Percentiles rank a stretch among this genome's conserved stretches.
phyloP scores from a whole-genome alignment of 2,113 vertebrate genomes.

The Euleptes europaea region DNA sequence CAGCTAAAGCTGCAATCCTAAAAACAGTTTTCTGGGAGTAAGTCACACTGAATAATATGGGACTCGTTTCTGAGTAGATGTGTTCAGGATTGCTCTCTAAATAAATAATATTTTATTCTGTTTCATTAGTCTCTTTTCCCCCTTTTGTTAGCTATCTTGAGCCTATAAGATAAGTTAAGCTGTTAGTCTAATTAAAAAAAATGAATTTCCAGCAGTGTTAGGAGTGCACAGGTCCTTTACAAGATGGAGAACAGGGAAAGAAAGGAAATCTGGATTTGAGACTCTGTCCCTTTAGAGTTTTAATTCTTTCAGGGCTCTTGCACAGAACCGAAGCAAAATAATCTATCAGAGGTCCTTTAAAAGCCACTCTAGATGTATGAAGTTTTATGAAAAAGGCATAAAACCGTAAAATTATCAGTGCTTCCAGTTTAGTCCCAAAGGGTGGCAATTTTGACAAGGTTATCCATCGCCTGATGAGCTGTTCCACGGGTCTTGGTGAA shows the following conservation, averaged over 20 bases:
- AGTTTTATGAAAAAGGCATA: neutral
- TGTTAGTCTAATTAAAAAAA: neutral
- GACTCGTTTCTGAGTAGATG: no score
- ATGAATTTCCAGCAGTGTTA: neutral
- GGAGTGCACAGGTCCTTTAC: neutral
- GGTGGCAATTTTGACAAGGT: neutral
- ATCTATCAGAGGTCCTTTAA: neutral
- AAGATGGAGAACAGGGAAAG: neutral
- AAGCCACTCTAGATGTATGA: neutral
- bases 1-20: no score
- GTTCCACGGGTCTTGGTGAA: neutral
- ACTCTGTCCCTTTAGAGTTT: neutral
- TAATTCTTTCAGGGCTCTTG: neutral
- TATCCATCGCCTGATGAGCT: neutral
- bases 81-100: no score
- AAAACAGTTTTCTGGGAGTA: no score
- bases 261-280: neutral
- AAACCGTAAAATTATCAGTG: neutral
- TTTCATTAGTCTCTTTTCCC: neutral
- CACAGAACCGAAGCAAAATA: neutral
- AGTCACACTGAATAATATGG: no score
- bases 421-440: neutral
- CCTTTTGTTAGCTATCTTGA: neutral
- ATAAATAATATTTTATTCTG: neutral
- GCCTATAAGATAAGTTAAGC: neutral